Percentiles rank a stretch among this genome's conserved stretches.
Evolutionary conservation across 2,797 vertebrate genomes (phyloP).

Genomic region (Acipenser oxyrinchus): DNA sequence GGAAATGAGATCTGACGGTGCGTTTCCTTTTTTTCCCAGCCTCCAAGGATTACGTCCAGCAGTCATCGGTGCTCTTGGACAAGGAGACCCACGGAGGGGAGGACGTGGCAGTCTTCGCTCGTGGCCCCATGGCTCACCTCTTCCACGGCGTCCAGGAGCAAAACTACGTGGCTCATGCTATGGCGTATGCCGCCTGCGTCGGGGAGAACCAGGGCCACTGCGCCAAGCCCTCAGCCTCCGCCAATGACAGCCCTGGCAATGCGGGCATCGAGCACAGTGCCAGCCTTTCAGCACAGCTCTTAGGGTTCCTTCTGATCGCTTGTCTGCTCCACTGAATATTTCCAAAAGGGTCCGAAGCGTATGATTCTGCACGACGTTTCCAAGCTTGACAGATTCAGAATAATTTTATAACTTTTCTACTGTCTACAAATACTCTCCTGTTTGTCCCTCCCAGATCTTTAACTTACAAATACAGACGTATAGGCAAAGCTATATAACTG

Average conservation of each 20-base stretch:
- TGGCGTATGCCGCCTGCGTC: constrained; percentile 62
- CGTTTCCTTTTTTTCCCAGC: constrained; percentile 30
- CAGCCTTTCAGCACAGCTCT: fast-evolving
- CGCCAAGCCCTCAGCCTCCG: not conserved
- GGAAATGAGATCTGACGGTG: too few relatives aligned
- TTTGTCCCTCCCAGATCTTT: too few relatives aligned
- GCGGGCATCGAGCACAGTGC: not conserved
- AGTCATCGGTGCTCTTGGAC: constrained; percentile 45
- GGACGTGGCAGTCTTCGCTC: constrained; percentile 60
- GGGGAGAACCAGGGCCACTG: constrained; percentile 59
- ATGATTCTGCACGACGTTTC: too few relatives aligned
- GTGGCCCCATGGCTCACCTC: constrained; percentile 69
- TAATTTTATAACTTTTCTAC: too few relatives aligned
- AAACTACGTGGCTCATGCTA: constrained; percentile 62
- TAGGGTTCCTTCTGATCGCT: too few relatives aligned
- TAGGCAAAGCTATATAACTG: too few relatives aligned
- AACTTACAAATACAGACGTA: too few relatives aligned
- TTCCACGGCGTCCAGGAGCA: constrained; percentile 67
- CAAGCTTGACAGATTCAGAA: too few relatives aligned
- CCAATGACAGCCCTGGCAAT: not conserved
- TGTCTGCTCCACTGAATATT: too few relatives aligned
- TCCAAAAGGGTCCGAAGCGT: too few relatives aligned
- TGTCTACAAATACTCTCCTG: too few relatives aligned
- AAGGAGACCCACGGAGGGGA: constrained; percentile 64
- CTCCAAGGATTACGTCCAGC: constrained; percentile 52